These are phyloP conservation scores for Acromyrmex heyeri DNA, from an alignment of 1,140 invertebrate genomes.

Conservation along the genomic window DNA sequence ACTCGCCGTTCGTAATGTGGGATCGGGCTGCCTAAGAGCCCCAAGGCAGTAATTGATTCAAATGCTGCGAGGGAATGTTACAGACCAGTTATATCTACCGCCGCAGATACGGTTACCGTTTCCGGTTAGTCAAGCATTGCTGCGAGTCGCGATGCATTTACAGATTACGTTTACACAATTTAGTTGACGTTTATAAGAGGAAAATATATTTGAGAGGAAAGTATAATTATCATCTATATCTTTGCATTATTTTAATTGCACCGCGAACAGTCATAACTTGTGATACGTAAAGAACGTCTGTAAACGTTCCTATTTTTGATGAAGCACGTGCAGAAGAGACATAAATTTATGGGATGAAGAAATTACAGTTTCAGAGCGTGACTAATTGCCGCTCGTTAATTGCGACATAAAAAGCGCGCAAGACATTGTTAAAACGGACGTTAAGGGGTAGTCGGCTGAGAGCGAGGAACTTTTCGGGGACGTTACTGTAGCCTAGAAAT, in stretches of 20 bases:
- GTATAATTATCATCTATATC: too few species aligned
- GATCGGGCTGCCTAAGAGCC: slow-evolving; percentile 78
- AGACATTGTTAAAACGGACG: slow-evolving; percentile 59
- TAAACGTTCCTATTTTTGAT: not conserved
- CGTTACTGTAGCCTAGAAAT: slow-evolving; percentile 32
- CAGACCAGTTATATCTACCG: slow-evolving; percentile 45
- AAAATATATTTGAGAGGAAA: not conserved
- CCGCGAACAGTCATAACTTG: not conserved
- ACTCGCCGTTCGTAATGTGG: slow-evolving; percentile 78
- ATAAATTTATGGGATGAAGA: slow-evolving; percentile 46
- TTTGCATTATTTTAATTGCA: not conserved
- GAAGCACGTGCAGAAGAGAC: not conserved
- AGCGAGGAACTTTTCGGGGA: slow-evolving; percentile 49
- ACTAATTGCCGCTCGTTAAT: slow-evolving; percentile 56
- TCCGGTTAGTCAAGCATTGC: not conserved
- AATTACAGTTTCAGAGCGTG: slow-evolving; percentile 38
- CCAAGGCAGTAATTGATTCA: slow-evolving; percentile 83
- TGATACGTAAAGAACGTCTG: not conserved
- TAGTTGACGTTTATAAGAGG: not conserved
- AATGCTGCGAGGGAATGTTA: slow-evolving; percentile 81
- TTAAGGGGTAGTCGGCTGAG: slow-evolving; percentile 24
- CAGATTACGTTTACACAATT: not conserved
- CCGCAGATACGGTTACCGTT: slow-evolving; percentile 21
- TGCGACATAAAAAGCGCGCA: slow-evolving; percentile 47
- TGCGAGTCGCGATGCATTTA: not conserved